Conservation (phyloP, 2,797 vertebrate species). For the Cyclopterus lumpus region DNA sequence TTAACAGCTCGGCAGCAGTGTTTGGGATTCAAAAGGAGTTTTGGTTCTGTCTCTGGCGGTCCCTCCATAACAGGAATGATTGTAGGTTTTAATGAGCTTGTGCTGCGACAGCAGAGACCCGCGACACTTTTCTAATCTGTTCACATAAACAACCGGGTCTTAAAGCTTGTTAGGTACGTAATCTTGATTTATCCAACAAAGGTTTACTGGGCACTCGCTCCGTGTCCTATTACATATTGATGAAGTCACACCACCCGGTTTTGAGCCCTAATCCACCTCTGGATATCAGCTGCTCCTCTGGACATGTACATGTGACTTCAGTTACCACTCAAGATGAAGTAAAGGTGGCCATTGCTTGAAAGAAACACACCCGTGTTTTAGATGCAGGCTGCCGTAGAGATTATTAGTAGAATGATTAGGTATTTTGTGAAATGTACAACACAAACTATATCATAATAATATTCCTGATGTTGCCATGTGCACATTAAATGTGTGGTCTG, state of each 20-base stretch:
- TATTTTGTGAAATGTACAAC: too few relatives aligned
- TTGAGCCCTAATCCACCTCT: slow-evolving; percentile 7
- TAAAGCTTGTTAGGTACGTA: neutral
- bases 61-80: slow-evolving; percentile 8
- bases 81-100: slow-evolving; percentile 11
- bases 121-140: slow-evolving; percentile 1
- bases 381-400: neutral
- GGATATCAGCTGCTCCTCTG: slow-evolving; percentile 8
- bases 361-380: too few relatives aligned
- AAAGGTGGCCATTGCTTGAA: neutral
- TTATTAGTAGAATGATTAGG: too few relatives aligned
- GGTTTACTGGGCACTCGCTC: neutral
- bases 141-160: neutral
- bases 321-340: neutral
- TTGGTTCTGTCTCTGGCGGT: slow-evolving; percentile 4
- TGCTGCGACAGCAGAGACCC: neutral
- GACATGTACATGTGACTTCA: neutral
- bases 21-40: slow-evolving; percentile 52
- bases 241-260: neutral
- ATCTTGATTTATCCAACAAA: neutral
- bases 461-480: neutral
- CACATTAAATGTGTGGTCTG: neutral
- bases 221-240: slow-evolving; percentile 26
- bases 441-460: neutral
- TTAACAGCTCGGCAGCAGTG: slow-evolving; percentile 23